phyloP scores from a whole-genome alignment of 35 echinoderm and acorn worm genomes.

The Heliocidaris tuberculata region DNA sequence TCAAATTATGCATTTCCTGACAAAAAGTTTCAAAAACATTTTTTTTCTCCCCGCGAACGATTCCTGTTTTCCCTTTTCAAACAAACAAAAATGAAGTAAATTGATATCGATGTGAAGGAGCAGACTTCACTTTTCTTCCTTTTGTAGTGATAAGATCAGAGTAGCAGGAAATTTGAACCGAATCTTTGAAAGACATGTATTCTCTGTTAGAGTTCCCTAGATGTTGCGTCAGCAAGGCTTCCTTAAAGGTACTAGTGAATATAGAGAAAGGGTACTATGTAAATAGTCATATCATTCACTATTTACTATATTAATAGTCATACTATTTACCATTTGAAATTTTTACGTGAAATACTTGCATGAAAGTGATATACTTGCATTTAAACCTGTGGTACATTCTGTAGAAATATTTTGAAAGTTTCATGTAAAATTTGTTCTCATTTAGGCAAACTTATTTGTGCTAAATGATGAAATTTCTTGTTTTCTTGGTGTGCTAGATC shows the following conservation, averaged over 20 bases:
- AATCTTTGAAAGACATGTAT: conserved; percentile 10
- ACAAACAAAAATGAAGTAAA: neutral
- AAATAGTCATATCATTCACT: no score
- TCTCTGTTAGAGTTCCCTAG: neutral
- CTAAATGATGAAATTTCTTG: no score
- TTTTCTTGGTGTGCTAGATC: no score
- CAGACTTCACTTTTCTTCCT: neutral
- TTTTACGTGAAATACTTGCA: neutral
- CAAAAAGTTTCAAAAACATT: neutral
- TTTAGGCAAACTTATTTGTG: no score
- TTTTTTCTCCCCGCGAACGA: neutral
- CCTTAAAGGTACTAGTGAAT: neutral
- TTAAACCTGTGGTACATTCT: no score
- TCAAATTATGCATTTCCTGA: conserved; percentile 2
- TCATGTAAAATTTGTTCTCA: no score
- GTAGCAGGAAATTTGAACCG: neutral
- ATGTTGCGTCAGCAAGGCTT: neutral
- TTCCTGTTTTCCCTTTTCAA: neutral
- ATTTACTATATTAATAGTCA: no score
- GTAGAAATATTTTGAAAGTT: no score
- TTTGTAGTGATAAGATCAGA: neutral
- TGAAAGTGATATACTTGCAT: no score
- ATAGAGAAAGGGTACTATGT: no score
- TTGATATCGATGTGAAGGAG: neutral
- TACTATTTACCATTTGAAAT: neutral